Conservation (phyloP, 30 jellyfish, hydroid and myxozoan genomes). For the Aurelia aurita complex sp. Pacific region DNA sequence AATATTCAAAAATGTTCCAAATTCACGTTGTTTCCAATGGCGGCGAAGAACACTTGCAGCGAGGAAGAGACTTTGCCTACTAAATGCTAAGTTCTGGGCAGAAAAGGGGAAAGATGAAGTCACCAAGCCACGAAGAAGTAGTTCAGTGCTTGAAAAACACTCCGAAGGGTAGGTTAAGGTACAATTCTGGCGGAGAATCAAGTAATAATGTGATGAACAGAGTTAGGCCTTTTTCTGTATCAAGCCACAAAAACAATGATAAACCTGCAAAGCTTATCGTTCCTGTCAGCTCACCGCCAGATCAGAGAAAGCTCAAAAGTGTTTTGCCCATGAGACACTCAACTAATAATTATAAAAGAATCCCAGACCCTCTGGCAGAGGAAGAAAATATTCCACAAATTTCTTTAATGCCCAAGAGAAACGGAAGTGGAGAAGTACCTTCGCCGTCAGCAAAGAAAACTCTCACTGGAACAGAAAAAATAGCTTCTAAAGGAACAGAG, state of each 20-base stretch:
- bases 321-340: background rate
- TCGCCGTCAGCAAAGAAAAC: background rate
- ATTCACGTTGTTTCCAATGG: too few relatives aligned
- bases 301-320: conserved; percentile 1
- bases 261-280: conserved; percentile 9
- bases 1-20: too few relatives aligned
- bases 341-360: background rate
- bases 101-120: background rate
- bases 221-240: background rate
- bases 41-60: too few relatives aligned
- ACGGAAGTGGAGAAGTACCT: background rate
- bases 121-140: conserved; percentile 41
- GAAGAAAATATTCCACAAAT: background rate
- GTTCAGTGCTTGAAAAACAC: conserved; percentile 55
- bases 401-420: background rate
- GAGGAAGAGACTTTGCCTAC: too few relatives aligned
- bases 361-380: background rate
- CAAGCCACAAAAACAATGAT: background rate
- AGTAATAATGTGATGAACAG: background rate
- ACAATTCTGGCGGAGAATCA: conserved; percentile 1
- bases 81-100: too few relatives aligned
- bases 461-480: background rate
- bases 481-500: background rate
- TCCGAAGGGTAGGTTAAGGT: conserved; percentile 46
- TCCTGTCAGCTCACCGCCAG: conserved; percentile 51